A percentile compares a stretch with the other conserved stretches of the same genome.
phyloP scores from a whole-genome alignment of 2,888 invertebrate genomes.

The Tortrix viridana region DNA sequence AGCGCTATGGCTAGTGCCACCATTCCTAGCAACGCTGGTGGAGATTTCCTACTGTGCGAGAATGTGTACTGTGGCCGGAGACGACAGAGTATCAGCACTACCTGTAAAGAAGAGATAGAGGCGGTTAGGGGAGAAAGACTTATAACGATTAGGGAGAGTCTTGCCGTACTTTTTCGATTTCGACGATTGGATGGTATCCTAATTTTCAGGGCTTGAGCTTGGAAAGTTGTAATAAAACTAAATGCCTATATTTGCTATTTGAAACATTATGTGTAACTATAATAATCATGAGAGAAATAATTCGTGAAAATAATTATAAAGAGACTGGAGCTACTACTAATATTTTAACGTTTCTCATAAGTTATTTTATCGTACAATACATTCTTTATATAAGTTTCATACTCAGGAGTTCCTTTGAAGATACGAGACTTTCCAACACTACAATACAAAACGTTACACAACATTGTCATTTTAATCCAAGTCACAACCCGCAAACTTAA shows the following conservation, averaged over 20 bases:
- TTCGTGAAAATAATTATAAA: no score
- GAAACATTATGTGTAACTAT: no score
- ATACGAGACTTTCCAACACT: no score
- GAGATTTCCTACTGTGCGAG: conserved; percentile 94
- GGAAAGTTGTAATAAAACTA: no score
- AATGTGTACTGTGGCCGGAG: conserved; percentile 97
- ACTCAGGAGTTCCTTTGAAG: no score
- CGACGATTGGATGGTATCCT: not conserved
- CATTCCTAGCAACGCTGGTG: conserved; percentile 95
- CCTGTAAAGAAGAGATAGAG: conserved; percentile 85
- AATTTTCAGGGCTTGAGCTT: not conserved
- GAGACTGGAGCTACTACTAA: no score
- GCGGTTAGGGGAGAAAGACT: not conserved
- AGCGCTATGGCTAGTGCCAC: conserved; percentile 97
- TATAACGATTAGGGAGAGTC: not conserved
- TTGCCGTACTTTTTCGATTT: not conserved
- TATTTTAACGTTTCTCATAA: no score
- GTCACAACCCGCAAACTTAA: not conserved
- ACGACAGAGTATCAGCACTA: conserved; percentile 95
- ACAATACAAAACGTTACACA: no score
- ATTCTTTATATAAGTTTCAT: no score
- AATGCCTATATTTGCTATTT: no score
- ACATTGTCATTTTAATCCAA: not conserved
- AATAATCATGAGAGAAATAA: no score
- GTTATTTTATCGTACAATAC: no score